Conservation (phyloP, 2,888 invertebrate species). For the Tetanocera ferruginea region DNA sequence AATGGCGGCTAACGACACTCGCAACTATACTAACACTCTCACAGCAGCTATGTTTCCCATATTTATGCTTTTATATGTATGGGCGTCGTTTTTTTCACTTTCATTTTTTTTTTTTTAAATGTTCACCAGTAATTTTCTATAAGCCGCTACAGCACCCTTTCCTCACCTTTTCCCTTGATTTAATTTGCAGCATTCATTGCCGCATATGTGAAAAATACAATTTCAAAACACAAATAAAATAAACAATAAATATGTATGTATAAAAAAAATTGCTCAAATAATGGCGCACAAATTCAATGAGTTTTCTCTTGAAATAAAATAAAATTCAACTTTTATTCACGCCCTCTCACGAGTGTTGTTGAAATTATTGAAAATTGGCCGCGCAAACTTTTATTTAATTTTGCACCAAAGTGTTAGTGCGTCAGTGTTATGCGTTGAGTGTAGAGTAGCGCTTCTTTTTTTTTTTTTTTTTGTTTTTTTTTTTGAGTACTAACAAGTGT, state of each 20-base stretch:
- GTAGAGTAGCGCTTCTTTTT: too few relatives aligned
- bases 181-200: neutral
- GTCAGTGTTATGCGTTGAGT: too few relatives aligned
- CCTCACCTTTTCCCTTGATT: neutral
- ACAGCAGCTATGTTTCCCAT: too few relatives aligned
- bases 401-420: too few relatives aligned
- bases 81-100: too few relatives aligned
- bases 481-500: too few relatives aligned
- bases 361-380: conserved; percentile 1
- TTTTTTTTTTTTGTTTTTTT: too few relatives aligned
- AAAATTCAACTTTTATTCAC: conserved; percentile 5
- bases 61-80: too few relatives aligned
- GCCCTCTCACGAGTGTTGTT: neutral
- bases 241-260: neutral
- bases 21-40: too few relatives aligned
- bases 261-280: neutral
- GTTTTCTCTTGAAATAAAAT: conserved; percentile 11
- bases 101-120: too few relatives aligned
- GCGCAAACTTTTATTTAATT: neutral
- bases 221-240: neutral
- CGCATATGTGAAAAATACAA: neutral
- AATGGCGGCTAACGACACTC: too few relatives aligned
- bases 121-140: neutral
- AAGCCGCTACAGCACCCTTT: neutral
- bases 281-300: conserved; percentile 3